Conservation (phyloP, 2,888 invertebrate species). For the Drosophila paracracens region DNA sequence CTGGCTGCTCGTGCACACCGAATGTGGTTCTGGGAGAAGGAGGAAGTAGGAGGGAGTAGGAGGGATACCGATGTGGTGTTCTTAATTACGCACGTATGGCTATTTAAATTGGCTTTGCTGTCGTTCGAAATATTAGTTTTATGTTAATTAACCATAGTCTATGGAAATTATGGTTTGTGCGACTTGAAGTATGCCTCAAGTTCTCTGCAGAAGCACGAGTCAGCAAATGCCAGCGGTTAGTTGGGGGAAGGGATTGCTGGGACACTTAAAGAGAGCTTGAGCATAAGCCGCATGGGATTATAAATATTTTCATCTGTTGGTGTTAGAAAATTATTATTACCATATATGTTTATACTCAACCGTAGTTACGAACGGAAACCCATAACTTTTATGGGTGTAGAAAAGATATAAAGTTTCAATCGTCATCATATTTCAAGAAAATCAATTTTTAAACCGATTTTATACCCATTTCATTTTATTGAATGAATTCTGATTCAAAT, state of each 20-base stretch:
- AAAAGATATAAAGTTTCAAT: not conserved
- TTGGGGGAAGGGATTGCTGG: not conserved
- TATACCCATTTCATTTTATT: not conserved
- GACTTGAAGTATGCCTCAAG: conserved; percentile 9
- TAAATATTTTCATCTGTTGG: conserved; percentile 16
- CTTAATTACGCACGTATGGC: conserved; percentile 76
- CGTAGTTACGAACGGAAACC: not conserved
- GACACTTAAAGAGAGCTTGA: conserved; percentile 2
- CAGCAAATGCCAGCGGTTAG: conserved; percentile 12
- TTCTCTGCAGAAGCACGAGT: conserved; percentile 1
- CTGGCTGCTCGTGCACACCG: conserved; percentile 5
- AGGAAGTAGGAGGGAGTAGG: not conserved
- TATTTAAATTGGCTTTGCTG: conserved; percentile 67
- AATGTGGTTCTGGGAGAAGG: not conserved
- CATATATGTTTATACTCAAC: conserved; percentile 14
- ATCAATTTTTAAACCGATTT: not conserved
- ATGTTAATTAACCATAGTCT: conserved; percentile 78
- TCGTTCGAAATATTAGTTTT: conserved; percentile 76
- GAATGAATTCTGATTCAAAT: not conserved
- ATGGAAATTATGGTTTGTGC: conserved; percentile 66
- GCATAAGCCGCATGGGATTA: not conserved
- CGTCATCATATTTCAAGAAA: not conserved
- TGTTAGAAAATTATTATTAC: conserved; percentile 21
- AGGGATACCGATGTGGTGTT: conserved; percentile 4
- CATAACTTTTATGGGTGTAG: not conserved